Evolutionary conservation across 2,888 invertebrate genomes (phyloP), one percentile per base, ranked within the genome.

Genomic region (Tholera decimalis): DNA sequence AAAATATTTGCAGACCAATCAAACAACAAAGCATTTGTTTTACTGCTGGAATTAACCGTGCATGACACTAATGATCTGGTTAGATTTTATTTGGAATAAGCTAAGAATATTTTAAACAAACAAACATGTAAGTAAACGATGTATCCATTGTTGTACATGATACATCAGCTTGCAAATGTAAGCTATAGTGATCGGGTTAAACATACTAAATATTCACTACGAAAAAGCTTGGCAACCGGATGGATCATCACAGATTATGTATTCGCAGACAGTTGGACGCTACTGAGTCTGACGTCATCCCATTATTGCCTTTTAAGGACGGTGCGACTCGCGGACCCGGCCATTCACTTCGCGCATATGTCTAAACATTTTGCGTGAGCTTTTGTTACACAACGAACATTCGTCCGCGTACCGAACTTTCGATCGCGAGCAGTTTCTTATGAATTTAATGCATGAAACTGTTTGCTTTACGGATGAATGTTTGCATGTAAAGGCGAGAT

Each of bases 211-310:
- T 46, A 37, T 46, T 46, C 18, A 46, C 11, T 13, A 7, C 11
- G 18, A 11, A 15, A 35, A 46, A 13, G 22, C 22, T 61, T 15
- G 37, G 18, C 61, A 37, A 46, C 39, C 15, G 22, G 18, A 46
- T 46, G 28, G 28, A 5, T 60, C 18, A 44, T 60, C 18, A 28
- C 35, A 22, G 15, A 22, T 46, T 22, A n/a, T 46, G 44, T 37
- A 46, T 46, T 46, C 30, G 15, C 61, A 47, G 37, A 61, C 62
- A 61, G 46, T 18, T 9, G 18, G 61, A 47, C 62, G 46, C 37
- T 22, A 30, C 13, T 18, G 9, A n/a, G 28, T 15, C 20, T 55
- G 35, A 35, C 15, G 35, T 37, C 26, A 37, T n/a, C 13, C 28
- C 28, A 47, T 28, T 47, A 47, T 47, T 11, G 18, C 47, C 47